phyloP scores from a whole-genome alignment of 2,113 vertebrate genomes.

The Alethe castanea region DNA sequence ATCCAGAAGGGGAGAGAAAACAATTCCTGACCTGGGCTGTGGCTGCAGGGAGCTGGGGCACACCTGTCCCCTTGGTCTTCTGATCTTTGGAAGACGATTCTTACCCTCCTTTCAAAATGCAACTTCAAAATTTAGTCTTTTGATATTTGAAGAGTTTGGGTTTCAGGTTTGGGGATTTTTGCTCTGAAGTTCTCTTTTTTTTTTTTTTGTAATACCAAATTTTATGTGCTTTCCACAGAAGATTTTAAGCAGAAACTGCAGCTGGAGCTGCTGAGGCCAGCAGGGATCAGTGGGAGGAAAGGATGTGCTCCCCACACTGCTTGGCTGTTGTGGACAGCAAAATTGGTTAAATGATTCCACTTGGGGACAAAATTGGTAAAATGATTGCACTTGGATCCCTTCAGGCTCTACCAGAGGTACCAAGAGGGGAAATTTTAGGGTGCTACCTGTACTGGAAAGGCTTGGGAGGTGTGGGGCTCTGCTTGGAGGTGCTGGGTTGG shows the following conservation, averaged over 20 bases:
- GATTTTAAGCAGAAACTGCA: neutral
- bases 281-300: neutral
- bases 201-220: neutral
- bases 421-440: neutral
- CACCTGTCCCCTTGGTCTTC: too few relatives aligned
- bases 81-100: rapidly evolving
- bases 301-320: neutral
- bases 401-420: neutral
- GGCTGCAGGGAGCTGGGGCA: neutral
- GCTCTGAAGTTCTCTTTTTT: neutral
- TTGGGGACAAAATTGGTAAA: neutral
- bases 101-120: neutral
- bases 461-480: neutral
- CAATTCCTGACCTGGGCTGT: neutral
- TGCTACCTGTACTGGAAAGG: neutral
- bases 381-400: neutral
- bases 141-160: neutral
- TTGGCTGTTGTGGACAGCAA: neutral
- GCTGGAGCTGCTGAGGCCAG: neutral
- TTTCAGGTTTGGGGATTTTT: neutral
- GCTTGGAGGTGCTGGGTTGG: neutral
- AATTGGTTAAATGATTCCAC: neutral
- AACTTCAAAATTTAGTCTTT: neutral
- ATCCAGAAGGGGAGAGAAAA: rapidly evolving
- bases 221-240: neutral